Percentiles rank a stretch among this genome's conserved stretches.
Conservation (phyloP, 2,113 vertebrate species). For the Ceratotherium simum region DNA sequence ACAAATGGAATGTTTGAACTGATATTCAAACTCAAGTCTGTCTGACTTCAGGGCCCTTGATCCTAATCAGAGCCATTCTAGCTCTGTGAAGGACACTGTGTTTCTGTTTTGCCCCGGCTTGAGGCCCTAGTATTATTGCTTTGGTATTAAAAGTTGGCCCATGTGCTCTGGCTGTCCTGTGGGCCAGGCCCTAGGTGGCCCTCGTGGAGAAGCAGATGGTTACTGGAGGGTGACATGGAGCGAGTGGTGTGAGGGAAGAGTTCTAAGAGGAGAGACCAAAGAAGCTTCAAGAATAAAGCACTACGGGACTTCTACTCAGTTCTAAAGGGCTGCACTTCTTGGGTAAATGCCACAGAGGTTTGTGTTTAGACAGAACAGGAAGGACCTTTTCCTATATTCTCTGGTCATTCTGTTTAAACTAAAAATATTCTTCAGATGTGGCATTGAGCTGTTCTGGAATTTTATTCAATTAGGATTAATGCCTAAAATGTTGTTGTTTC, state of each 20-base stretch:
- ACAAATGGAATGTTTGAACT: background rate
- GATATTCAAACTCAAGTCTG: constrained; percentile 3
- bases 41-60: background rate
- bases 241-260: background rate
- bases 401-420: background rate
- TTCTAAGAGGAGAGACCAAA: background rate
- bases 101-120: constrained; percentile 12
- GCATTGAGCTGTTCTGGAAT: background rate
- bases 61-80: background rate
- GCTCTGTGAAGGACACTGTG: background rate
- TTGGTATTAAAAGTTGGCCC: background rate
- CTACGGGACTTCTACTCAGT: background rate
- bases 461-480: background rate
- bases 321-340: background rate
- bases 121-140: background rate
- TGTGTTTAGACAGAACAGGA: background rate
- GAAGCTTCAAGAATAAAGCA: background rate
- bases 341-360: background rate
- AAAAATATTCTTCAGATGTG: background rate
- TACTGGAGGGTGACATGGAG: background rate
- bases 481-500: background rate
- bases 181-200: background rate
- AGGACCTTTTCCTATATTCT: background rate
- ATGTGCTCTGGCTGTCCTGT: background rate
- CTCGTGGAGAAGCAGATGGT: background rate